These are phyloP conservation scores for Pitangus sulphuratus DNA, from an alignment of 2,797 vertebrate genomes.

Conservation along the genomic window DNA sequence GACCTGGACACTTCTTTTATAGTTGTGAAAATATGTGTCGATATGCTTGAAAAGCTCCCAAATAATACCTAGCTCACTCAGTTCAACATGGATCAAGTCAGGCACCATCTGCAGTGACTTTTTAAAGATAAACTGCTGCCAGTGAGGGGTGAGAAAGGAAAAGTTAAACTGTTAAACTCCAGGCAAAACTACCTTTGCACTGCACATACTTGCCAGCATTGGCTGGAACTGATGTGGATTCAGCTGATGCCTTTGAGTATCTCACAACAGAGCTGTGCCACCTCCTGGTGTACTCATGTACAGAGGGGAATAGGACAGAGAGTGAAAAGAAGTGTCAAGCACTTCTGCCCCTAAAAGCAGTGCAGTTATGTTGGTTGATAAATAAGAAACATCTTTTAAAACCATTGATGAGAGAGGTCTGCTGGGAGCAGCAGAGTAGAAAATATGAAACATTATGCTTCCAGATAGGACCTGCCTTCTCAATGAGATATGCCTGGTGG, in stretches of 20 bases:
- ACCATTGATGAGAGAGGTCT: not conserved
- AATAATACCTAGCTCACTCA: not conserved
- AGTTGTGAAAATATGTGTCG: not conserved
- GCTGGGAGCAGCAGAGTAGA: not conserved
- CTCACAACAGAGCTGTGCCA: not conserved
- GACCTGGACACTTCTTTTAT: accelerated
- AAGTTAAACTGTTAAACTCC: not conserved
- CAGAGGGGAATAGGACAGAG: not conserved
- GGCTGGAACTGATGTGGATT: not conserved
- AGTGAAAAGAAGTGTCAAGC: not conserved
- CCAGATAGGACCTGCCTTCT: not conserved
- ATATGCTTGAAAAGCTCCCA: not conserved
- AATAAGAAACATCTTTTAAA: not conserved
- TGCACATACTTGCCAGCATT: accelerated
- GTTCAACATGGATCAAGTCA: not conserved
- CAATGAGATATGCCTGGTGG: not conserved
- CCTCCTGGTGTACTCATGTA: not conserved
- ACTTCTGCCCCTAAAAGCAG: not conserved
- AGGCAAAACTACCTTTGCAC: not conserved
- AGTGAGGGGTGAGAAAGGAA: not conserved
- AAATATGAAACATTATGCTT: not conserved
- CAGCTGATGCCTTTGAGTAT: not conserved
- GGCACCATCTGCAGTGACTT: not conserved
- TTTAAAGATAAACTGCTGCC: not conserved
- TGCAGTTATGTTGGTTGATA: not conserved